Evolutionary conservation across 2,888 invertebrate species (phyloP), one percentile per base, ranked within the genome.

Genomic region (Drosophila rubida): DNA sequence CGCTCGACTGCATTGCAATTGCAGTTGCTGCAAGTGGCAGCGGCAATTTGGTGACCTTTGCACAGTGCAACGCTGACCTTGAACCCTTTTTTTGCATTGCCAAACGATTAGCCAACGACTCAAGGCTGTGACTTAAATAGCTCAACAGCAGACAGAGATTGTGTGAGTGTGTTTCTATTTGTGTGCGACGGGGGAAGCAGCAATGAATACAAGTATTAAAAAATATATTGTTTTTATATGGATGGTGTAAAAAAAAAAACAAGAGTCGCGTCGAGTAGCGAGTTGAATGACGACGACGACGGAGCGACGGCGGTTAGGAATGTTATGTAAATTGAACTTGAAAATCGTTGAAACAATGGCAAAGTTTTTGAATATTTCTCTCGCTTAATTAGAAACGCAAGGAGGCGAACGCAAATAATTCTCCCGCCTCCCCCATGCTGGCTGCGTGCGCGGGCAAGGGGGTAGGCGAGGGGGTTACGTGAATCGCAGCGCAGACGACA

Each of bases 311-410:
- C 69, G 82, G 79, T 57, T 74, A 85, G 86, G 81, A 81, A 81
- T 87, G 85, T 87, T 81, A 84, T 87, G 80, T 86, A 88, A 88
- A 77, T 76, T 89, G 81, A 87, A 83, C 82, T 84, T 83, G 84
- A 88, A 83, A 84, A 83, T 74, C 69, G 70, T 70, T 75, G 71
- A 81, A 82, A 88, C 88, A 88, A 88, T 88, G 78, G 90, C 78
- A 80, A 85, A 81, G 78, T 73, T 88, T 89, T 89, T 87, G 87
- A 89, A 87, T 89, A 89, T 88, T 89, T 90, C 90, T 70, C 87
- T 80, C 78, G 87, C 77, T 89, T 89, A 90, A 89, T 89, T 82
- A 87, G 88, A 88, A 85, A 77, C 81, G 73, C 84, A 86, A 83
- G 87, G 81, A 84, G 87, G 87, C 66, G 49, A 83, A 81, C 81